Evolutionary conservation across 2,113 vertebrate genomes (phyloP).

Genomic region (Sinocyclocheilus grahami): DNA sequence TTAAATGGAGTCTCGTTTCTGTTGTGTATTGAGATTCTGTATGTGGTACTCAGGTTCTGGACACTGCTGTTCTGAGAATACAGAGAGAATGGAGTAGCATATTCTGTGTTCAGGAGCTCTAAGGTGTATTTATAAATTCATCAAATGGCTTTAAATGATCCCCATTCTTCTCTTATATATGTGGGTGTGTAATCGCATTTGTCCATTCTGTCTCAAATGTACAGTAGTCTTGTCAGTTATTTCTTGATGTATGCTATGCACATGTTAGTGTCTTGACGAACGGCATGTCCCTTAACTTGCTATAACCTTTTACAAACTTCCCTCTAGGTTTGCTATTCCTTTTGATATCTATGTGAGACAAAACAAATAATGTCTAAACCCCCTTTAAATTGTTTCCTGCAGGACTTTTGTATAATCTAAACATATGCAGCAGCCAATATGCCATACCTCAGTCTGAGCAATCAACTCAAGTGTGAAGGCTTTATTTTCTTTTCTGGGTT

Average conservation of each 20-base stretch:
- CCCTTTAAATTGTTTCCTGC: slow-evolving; percentile 25
- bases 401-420: slow-evolving; percentile 24
- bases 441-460: not conserved
- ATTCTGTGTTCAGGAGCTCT: not conserved
- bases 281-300: slow-evolving; percentile 39
- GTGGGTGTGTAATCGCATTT: not conserved
- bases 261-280: slow-evolving; percentile 29
- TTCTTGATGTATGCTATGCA: slow-evolving; percentile 55
- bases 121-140: slow-evolving; percentile 12
- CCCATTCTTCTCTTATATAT: too few relatives aligned
- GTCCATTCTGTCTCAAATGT: slow-evolving; percentile 50
- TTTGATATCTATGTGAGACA: not conserved
- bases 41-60: slow-evolving; percentile 36
- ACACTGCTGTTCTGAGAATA: slow-evolving; percentile 3
- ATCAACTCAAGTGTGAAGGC: not conserved
- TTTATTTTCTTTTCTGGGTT: not conserved
- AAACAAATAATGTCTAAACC: slow-evolving; percentile 19
- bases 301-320: slow-evolving; percentile 33
- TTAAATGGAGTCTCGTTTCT: not conserved
- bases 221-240: slow-evolving; percentile 49
- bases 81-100: slow-evolving; percentile 9
- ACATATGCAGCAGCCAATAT: slow-evolving; percentile 6
- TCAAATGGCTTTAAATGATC: not conserved
- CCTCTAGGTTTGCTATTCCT: not conserved
- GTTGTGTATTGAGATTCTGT: slow-evolving; percentile 15